Percentiles rank a stretch among this genome's conserved stretches.
Evolutionary conservation across 2,113 vertebrate species (phyloP).

Genomic region (Arizona elegans): DNA sequence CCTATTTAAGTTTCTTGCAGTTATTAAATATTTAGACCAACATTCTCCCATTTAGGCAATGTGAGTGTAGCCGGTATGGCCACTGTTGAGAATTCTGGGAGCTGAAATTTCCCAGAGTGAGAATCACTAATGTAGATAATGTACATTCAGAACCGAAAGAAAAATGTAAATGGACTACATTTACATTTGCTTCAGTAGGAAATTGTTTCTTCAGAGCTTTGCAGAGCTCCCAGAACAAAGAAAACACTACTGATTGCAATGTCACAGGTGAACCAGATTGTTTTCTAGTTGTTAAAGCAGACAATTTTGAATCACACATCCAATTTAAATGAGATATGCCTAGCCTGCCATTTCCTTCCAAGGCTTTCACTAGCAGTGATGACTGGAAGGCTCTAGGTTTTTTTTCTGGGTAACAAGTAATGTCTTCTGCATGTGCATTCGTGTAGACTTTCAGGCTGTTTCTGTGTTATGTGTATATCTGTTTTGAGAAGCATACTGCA

Average conservation of each 20-base stretch:
- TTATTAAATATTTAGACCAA: not conserved
- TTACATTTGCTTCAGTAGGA: not conserved
- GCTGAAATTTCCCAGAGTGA: not conserved
- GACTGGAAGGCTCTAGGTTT: not conserved
- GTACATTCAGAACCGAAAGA: not conserved
- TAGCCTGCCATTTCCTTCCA: not conserved
- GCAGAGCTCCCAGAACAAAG: not conserved
- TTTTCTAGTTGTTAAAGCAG: not conserved
- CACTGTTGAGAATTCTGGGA: not conserved
- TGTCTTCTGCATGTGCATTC: not conserved
- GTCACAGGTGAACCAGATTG: not conserved
- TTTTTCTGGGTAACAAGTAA: not conserved
- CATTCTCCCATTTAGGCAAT: not conserved
- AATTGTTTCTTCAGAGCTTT: not conserved
- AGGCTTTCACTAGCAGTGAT: not conserved
- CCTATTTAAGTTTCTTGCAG: not conserved
- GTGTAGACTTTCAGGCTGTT: not conserved
- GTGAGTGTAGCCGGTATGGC: not conserved
- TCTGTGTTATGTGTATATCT: not conserved
- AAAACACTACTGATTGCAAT: not conserved
- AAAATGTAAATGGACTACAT: no score
- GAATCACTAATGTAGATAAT: not conserved
- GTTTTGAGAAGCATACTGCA: not conserved
- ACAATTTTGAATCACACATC: not conserved
- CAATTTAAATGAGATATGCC: not conserved